These are phyloP conservation scores for Oreochromis mossambicus DNA, from an alignment of 2,797 vertebrate genomes.

Conservation along the genomic window DNA sequence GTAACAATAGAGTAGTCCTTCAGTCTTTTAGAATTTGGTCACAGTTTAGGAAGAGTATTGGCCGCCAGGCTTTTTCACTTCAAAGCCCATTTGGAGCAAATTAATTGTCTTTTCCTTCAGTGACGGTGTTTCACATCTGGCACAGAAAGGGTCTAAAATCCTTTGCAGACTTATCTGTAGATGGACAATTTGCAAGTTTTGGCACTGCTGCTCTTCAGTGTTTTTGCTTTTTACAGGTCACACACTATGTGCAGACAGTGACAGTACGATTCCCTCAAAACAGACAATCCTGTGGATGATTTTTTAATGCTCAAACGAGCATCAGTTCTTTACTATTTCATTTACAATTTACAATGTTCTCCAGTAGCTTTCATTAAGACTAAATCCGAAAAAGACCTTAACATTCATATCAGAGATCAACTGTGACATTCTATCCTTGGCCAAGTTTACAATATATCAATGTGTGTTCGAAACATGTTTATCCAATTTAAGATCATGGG, in stretches of 20 bases:
- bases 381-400: background rate
- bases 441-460: rapidly evolving
- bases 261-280: rapidly evolving
- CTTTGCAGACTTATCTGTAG: rapidly evolving
- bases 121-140: background rate
- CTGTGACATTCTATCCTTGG: rapidly evolving
- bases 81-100: no score
- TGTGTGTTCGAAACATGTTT: background rate
- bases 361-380: background rate
- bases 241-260: background rate
- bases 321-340: background rate
- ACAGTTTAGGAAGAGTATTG: no score
- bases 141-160: background rate
- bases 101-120: background rate
- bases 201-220: background rate
- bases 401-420: background rate
- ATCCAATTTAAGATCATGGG: background rate
- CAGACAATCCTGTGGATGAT: rapidly evolving
- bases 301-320: rapidly evolving
- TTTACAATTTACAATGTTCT: background rate
- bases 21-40: no score
- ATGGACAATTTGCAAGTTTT: background rate
- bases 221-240: background rate
- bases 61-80: no score
- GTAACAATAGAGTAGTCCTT: no score